phyloP scores from a whole-genome alignment of 1,140 invertebrate species.

The Drosophila baimaii region DNA sequence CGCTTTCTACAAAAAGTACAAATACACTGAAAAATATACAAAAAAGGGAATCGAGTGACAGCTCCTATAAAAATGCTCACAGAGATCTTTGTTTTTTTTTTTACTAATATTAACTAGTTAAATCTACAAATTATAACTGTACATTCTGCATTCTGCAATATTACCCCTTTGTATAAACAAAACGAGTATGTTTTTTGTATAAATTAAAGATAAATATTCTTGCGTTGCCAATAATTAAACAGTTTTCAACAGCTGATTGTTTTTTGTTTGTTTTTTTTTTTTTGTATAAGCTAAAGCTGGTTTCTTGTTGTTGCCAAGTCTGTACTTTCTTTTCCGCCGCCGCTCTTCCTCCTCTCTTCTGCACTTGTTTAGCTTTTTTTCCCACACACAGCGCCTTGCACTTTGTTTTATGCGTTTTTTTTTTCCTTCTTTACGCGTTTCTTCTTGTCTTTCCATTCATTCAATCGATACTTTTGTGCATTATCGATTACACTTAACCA shows the following conservation, averaged over 20 bases:
- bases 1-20: too few relatives aligned
- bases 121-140: neutral
- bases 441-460: neutral
- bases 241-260: constrained; percentile 10
- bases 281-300: constrained; percentile 11
- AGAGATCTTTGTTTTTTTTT: neutral
- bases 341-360: constrained; percentile 17
- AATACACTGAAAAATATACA: too few relatives aligned
- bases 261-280: neutral
- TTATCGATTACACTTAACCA: constrained; percentile 37
- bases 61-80: neutral
- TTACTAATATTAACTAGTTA: neutral
- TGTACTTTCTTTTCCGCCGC: constrained; percentile 49
- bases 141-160: too few relatives aligned
- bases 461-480: constrained; percentile 35
- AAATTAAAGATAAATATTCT: neutral
- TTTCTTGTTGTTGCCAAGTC: constrained; percentile 18
- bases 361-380: constrained; percentile 45
- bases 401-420: constrained; percentile 29
- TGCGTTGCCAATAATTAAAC: neutral
- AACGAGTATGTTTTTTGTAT: neutral
- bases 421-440: constrained; percentile 2
- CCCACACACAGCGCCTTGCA: constrained; percentile 17
- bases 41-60: too few relatives aligned
- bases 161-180: neutral